Percentiles rank a stretch among this genome's conserved stretches.
Conservation (phyloP, 2,888 invertebrate genomes). For the Caenorhabditis becei region DNA sequence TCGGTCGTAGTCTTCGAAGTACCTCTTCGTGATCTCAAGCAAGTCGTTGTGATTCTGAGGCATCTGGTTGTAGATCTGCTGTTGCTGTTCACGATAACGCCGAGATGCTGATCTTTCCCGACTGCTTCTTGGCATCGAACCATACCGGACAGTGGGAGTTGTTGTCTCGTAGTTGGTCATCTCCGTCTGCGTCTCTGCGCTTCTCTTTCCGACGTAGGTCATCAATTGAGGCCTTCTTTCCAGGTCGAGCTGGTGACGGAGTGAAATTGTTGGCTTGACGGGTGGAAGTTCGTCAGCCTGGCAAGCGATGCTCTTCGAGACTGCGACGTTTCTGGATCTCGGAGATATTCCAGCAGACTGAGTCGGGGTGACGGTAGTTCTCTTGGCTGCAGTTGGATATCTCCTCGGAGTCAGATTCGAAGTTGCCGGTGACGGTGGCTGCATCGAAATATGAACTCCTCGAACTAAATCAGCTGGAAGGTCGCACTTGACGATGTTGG, state of each 20-base stretch:
- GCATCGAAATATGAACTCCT: slow-evolving; percentile 75
- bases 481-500: slow-evolving; percentile 76
- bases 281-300: slow-evolving; percentile 46
- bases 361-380: slow-evolving; percentile 19
- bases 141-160: slow-evolving; percentile 43
- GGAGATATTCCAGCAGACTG: background rate
- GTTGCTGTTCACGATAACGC: slow-evolving; percentile 54
- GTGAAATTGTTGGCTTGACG: slow-evolving; percentile 59
- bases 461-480: slow-evolving; percentile 79
- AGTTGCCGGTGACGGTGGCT: slow-evolving; percentile 57
- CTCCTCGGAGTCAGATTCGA: slow-evolving; percentile 33
- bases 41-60: slow-evolving; percentile 70
- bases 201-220: slow-evolving; percentile 61
- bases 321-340: background rate
- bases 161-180: slow-evolving; percentile 51
- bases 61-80: slow-evolving; percentile 52
- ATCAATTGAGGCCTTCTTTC: slow-evolving; percentile 56
- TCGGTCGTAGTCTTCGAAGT: slow-evolving; percentile 79
- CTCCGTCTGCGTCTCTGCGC: slow-evolving; percentile 72
- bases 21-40: slow-evolving; percentile 74
- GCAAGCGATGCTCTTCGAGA: slow-evolving; percentile 42
- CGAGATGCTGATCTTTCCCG: slow-evolving; percentile 43
- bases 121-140: slow-evolving; percentile 46
- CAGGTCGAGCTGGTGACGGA: slow-evolving; percentile 65
- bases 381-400: slow-evolving; percentile 34